Base-by-base conservation (phyloP, 2,797 vertebrate species). In the Girardinus metallicus region DNA sequence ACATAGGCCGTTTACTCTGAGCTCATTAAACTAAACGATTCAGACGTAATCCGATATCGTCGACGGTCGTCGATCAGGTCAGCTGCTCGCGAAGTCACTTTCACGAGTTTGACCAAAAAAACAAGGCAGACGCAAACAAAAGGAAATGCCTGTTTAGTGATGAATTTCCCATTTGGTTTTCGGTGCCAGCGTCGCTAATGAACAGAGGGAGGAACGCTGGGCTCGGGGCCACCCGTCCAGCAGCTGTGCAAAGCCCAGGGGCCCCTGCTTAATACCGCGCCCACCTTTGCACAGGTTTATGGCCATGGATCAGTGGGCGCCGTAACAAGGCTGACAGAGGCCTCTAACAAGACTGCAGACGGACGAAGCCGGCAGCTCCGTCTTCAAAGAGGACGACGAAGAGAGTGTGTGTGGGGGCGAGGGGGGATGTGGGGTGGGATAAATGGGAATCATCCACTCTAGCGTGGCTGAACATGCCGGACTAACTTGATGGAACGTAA, bases 221-320 rank as follows among this genome's bases (percentile, higher is more conserved):
- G 89, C 89, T 87, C 72, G 57, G 76, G 72, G 91, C 91, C 91
- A 88, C 91, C 75, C 44, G 71, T 83, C 82, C 75, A 83, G 76
- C 91, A 93, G 92, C 91, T 92, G 93, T 90, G 92, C 74, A 93
- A 93, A 92, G 86, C 91, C 80, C 76, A 0, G 34, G 4, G 23
- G 0, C 23, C 23, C 68, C 80, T 5, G 44, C 85, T 93, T 91
- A 13, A 92, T 83, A 71, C 87, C 87, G 74, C 87, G 86, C 87
- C 64, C 83, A 90, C 89, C 89, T 93, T 82, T 87, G 88, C 87
- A 79, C 90, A 91, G 92, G 90, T 92, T 90, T 90, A 84, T 87
- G 87, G 84, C 86, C 90, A 89, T 74, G 90, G 93, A 93, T 93
- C 89, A 93, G 91, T 85, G 44, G 84, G 88, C 90, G 86, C 89